Evolutionary conservation across 1,140 invertebrate species (phyloP).

Genomic region (Heliothis virescens): DNA sequence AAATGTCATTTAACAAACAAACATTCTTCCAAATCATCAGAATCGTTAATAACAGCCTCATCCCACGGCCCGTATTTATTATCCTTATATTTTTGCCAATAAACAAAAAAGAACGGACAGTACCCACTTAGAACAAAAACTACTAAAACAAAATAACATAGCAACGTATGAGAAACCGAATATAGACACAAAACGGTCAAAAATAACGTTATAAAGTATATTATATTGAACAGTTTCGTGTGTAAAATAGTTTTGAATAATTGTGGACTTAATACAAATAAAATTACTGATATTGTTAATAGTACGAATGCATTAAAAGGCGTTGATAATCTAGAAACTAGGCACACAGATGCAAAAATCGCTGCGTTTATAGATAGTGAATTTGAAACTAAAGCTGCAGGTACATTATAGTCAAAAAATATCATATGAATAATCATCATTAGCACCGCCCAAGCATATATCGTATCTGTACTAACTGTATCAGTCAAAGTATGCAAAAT

Average conservation of each 20-base stretch:
- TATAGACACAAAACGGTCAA: slow-evolving; percentile 86
- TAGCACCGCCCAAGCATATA: slow-evolving; percentile 95
- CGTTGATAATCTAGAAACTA: slow-evolving; percentile 95
- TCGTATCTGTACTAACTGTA: slow-evolving; percentile 98
- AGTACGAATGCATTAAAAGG: slow-evolving; percentile 95
- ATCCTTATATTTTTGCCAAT: slow-evolving; percentile 94
- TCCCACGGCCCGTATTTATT: slow-evolving; percentile 99
- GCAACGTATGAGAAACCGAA: slow-evolving; percentile 86
- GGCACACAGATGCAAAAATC: slow-evolving; percentile 96
- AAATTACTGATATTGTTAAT: slow-evolving; percentile 93
- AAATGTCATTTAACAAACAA: slow-evolving; percentile 47
- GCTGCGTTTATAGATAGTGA: slow-evolving; percentile 96
- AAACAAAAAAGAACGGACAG: slow-evolving; percentile 93
- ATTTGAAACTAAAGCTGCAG: slow-evolving; percentile 93
- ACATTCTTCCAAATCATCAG: slow-evolving; percentile 83
- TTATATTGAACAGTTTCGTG: slow-evolving; percentile 70
- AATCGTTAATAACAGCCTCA: slow-evolving; percentile 92
- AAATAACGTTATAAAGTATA: slow-evolving; percentile 67
- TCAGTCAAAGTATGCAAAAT: slow-evolving; percentile 98
- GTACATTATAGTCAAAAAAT: slow-evolving; percentile 96
- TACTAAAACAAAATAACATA: slow-evolving; percentile 88
- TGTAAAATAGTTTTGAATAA: slow-evolving; percentile 88
- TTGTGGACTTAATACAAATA: slow-evolving; percentile 96
- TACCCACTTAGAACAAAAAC: slow-evolving; percentile 90
- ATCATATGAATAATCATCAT: slow-evolving; percentile 96